Evolutionary conservation across 2,113 vertebrate species (phyloP).

Genomic region (Perca fluviatilis): DNA sequence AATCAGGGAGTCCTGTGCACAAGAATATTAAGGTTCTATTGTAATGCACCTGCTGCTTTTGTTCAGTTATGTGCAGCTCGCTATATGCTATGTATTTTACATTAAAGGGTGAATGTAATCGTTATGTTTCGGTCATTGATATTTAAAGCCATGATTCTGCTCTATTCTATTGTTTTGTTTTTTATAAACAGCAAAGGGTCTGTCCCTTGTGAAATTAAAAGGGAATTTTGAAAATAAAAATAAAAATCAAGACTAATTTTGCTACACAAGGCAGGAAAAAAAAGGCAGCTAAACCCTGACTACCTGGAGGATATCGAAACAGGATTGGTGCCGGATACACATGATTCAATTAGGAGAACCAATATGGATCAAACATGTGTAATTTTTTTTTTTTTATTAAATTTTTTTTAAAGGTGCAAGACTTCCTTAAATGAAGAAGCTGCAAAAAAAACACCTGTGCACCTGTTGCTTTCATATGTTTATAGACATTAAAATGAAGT

Average conservation of each 20-base stretch:
- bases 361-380: conserved; percentile 8
- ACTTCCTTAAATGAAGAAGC: not conserved
- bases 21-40: not conserved
- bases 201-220: not conserved
- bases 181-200: not conserved
- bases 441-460: not conserved
- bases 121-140: not conserved
- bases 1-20: not conserved
- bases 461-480: not conserved
- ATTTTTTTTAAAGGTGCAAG: not conserved
- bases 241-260: not conserved
- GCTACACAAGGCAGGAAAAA: not conserved
- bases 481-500: not conserved
- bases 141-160: conserved; percentile 2
- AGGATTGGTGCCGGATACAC: not conserved
- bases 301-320: not conserved
- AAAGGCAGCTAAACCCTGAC: not conserved
- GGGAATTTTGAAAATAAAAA: not conserved
- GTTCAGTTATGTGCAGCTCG: conserved; percentile 6
- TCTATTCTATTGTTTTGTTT: not conserved
- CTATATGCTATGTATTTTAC: not conserved
- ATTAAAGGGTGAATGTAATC: not conserved
- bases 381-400: not conserved
- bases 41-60: not conserved
- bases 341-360: conserved; percentile 15